Base-by-base conservation (phyloP, 2,113 vertebrate species). In the Pterocles burchelli region DNA sequence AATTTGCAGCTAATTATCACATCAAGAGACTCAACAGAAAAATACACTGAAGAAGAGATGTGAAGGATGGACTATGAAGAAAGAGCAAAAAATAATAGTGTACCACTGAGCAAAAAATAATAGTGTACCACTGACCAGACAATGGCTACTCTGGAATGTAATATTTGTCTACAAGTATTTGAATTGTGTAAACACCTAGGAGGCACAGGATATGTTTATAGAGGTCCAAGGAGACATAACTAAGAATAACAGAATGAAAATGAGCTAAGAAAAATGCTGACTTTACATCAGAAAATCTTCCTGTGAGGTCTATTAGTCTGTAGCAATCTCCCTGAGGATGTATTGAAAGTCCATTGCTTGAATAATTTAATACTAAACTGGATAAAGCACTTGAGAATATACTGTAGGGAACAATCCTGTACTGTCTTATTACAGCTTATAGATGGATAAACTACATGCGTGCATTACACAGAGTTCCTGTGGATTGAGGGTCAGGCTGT, bases 331-430 rank as follows among this genome's bases (percentile, higher is more conserved):
- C 49, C 73, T 0, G 1, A 82, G 84, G 94, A 88, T n/a, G 34
- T 48, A 83, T 13, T 83, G 63, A 49, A 81, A 94, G 48, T 5
- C 81, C 51, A 77, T n/a, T 68, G 48, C 3, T n/a, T 93, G 86
- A 95, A 95, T 94, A 89, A 96, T 93, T 95, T 94, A 96, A 80
- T 75, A 77, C 25, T 61, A 78, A 43, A 38, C 45, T 77, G 74
- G 59, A 34, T 89, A 94, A 96, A 95, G 7, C n/a, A 72, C 59
- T 77, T 0, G 3, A 83, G 81, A 89, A 85, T 78, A 63, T 67
- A 58, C 63, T 72, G 86, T 83, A 61, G 55, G 61, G 81, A 96
- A 70, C 48, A 89, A 61, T 80, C 43, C 48, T 80, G 19, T 77
- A 57, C 63, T 89, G 70, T 80, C 25, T 92, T 92, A 76, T 70